Base-by-base conservation (phyloP, 1,140 invertebrate genomes). In the Hetaerina americana region DNA sequence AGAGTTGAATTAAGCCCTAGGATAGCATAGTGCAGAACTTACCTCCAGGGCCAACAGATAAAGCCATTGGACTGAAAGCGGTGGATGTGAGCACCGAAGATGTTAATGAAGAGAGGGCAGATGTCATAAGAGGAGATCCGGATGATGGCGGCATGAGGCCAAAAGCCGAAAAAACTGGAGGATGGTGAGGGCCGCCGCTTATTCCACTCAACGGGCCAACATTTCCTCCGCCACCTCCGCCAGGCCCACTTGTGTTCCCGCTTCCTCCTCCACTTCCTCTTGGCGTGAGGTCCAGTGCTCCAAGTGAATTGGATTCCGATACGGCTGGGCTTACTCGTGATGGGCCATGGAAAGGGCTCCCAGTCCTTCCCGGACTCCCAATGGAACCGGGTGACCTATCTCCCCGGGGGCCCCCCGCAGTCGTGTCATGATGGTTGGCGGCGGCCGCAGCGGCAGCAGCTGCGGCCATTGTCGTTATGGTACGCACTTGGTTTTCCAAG, bases 41-140 rank as follows among this genome's bases (percentile, higher is more conserved):
- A 89, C 90, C 89, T 88, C 88, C 87, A 84, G 88, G 89, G 81
- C 86, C 90, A 76, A 89, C 88, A 79, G 89, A 88, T 76, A 92
- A 86, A 79, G 89, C 90, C 76, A 92, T 87, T 75, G 90, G 91
- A 84, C 89, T 93, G 86, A 92, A 94, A 5, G 84, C 84, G 68
- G 87, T 86, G 29, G 73, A 70, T 68, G 89, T 88, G 76, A 90
- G 85, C 71, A 91, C 89, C 66, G 91, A 92, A 27, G 90, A 89
- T 22, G 89, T 88, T 76, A 92, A 85, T 75, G 91, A 90, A 72
- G 90, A 89, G 77, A 90, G 84, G 24, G 88, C 89, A 49, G 84
- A 85, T 71, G 85, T 86, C 84, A 87, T 88, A 72, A 87, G 82
- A 71, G 75, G 73, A 24, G 70, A 70, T 24, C 27, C 40, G 66